These are phyloP conservation scores for Dexiosoma caninum DNA, from an alignment of 2,888 invertebrate genomes.

Conservation along the genomic window DNA sequence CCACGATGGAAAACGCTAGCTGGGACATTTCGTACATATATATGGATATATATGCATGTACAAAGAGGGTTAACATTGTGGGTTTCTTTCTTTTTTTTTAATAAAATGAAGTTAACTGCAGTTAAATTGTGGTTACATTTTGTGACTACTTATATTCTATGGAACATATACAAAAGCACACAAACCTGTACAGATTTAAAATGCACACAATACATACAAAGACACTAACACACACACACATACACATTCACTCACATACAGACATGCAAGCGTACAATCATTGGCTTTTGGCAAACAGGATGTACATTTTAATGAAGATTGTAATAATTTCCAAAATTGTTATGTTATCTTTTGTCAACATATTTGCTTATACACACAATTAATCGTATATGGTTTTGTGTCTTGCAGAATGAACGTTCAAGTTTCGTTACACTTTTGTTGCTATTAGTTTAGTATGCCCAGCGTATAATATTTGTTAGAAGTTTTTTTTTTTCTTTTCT, in stretches of 20 bases:
- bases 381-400: neutral
- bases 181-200: neutral
- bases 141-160: slow-evolving; percentile 31
- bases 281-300: slow-evolving; percentile 36
- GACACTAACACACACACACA: neutral
- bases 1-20: too few species aligned
- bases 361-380: neutral
- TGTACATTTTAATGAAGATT: slow-evolving; percentile 56
- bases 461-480: neutral
- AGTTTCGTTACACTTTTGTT: neutral
- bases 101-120: slow-evolving; percentile 45
- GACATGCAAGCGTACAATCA: neutral
- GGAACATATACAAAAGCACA: neutral
- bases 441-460: neutral
- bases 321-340: slow-evolving; percentile 48
- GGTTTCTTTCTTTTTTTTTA: neutral
- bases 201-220: neutral
- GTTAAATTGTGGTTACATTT: slow-evolving; percentile 51
- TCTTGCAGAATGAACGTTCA: neutral
- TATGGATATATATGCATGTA: too few species aligned
- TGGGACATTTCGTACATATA: too few species aligned
- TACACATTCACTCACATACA: neutral
- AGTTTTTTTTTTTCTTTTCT: too few species aligned
- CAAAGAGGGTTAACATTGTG: neutral
- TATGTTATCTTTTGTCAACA: slow-evolving; percentile 20